A percentile compares a stretch with the other conserved stretches of the same genome.
Conservation (phyloP, 2,888 invertebrate species). For the Aphelenchoides bicaudatus region DNA sequence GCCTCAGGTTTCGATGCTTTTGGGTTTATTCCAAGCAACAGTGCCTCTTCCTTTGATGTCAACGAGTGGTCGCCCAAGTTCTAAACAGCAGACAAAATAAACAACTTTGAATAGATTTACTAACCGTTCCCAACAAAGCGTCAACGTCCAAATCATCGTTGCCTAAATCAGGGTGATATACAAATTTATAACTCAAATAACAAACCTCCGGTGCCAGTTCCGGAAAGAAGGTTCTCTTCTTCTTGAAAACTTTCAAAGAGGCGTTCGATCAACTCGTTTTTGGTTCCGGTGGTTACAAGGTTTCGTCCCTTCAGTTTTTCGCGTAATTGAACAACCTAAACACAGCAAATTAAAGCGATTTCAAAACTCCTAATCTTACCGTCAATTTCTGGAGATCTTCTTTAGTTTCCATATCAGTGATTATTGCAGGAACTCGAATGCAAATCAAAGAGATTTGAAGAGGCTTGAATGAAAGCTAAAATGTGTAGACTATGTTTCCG, state of each 20-base stretch:
- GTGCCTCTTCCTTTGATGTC: constrained; percentile 5
- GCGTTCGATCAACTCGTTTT: constrained; percentile 39
- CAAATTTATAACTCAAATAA: background rate
- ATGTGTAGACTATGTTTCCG: too few species aligned
- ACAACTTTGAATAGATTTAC: background rate
- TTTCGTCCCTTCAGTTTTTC: constrained; percentile 39
- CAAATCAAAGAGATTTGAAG: too few species aligned
- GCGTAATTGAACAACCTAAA: constrained; percentile 40
- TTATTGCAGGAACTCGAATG: too few species aligned
- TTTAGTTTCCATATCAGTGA: constrained; percentile 25
- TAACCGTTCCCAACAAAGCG: constrained; percentile 2
- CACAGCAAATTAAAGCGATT: constrained; percentile 10
- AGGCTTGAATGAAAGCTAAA: too few species aligned
- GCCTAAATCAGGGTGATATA: background rate
- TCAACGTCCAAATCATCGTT: constrained; percentile 10
- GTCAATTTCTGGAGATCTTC: constrained; percentile 36
- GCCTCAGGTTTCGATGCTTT: background rate
- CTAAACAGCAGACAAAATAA: background rate
- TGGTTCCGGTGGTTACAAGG: constrained; percentile 38
- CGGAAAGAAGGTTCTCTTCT: constrained; percentile 31
- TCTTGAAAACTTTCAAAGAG: constrained; percentile 36
- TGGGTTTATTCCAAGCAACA: constrained; percentile 8
- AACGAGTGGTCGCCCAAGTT: background rate
- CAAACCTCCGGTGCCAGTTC: constrained; percentile 2
- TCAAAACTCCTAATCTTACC: constrained; percentile 22